A percentile compares a stretch with the other conserved stretches of the same genome.
Evolutionary conservation across 2,797 vertebrate species (phyloP).

Genomic region (Sebastes hubbsi): DNA sequence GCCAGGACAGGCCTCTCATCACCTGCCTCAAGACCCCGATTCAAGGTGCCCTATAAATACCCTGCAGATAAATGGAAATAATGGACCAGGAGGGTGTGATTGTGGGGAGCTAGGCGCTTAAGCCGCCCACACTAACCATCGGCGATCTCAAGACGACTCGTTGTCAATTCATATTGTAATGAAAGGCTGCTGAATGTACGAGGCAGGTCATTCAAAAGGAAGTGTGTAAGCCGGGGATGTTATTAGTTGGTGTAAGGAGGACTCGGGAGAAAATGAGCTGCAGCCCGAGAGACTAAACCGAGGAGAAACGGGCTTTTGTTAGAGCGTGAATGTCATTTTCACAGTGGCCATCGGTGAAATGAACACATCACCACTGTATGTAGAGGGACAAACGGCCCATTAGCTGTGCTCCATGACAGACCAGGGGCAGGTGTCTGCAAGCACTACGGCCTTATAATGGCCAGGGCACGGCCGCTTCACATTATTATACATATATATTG

Average conservation of each 20-base stretch:
- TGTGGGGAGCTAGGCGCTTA: slow-evolving; percentile 30
- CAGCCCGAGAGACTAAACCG: slow-evolving; percentile 31
- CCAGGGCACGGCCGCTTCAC: slow-evolving; percentile 12
- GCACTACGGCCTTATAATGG: slow-evolving; percentile 24
- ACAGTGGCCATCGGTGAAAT: slow-evolving; percentile 29
- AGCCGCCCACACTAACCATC: slow-evolving; percentile 38
- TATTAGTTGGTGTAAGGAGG: slow-evolving; percentile 53
- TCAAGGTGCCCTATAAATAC: slow-evolving; percentile 66
- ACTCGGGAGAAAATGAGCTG: slow-evolving; percentile 47
- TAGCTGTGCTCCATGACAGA: slow-evolving; percentile 17
- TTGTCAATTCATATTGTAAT: slow-evolving; percentile 62
- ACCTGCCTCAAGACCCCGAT: slow-evolving; percentile 64
- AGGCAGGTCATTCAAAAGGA: slow-evolving; percentile 27
- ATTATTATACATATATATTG: no score
- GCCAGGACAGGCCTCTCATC: slow-evolving; percentile 48
- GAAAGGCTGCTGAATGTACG: slow-evolving; percentile 48
- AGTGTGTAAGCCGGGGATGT: slow-evolving; percentile 42
- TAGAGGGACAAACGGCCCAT: slow-evolving; percentile 26
- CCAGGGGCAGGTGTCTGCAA: slow-evolving; percentile 26
- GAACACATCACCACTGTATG: slow-evolving; percentile 31
- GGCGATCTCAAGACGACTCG: slow-evolving; percentile 35
- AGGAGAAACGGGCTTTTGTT: slow-evolving; percentile 46
- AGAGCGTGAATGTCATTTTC: slow-evolving; percentile 49
- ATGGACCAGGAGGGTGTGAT: slow-evolving; percentile 41
- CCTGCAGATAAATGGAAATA: slow-evolving; percentile 58